Base-by-base conservation (phyloP, 2,888 invertebrate species). In the Campaea margaritaria region DNA sequence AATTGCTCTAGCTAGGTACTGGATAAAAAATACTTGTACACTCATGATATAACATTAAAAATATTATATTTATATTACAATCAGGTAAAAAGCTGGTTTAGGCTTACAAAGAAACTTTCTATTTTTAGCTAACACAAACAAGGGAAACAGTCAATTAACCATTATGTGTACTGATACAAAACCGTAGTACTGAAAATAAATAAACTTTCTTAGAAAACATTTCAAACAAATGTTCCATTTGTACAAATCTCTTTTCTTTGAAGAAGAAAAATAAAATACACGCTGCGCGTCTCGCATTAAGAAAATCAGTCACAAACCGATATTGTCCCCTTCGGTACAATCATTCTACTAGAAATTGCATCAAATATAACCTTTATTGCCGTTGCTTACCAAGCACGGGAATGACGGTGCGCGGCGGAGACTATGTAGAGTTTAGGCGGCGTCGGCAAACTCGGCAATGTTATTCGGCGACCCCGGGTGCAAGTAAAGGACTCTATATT, bases 401-500 rank as follows among this genome's bases (percentile, higher is more conserved):
- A 74, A 79, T 73, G 69, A 69, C 69, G 58, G 69, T 66, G 61
- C 65, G 63, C 71, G 71, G 72, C 46, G 38, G 39, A 28, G 43
- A 9, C 50, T 49, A 51, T 68, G 70, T 70, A 71, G 70, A 70
- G 76, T 64, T 62, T 79, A 78, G 74, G 78, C 76, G 78, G 72
- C 74, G 77, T 79, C 78, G 82, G 83, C 75, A 69, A 80, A 83
- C 80, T 81, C 81, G 78, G 86, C 83, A 81, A 82, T 91, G 87
- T 91, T 91, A 91, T 91, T 89, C 85, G 83, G 83, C 77, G 82
- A 82, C 81, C 85, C 58, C 83, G 85, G 64, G 82, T 90, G 87
- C 86, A 86, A 85, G 87, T 87, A 89, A 90, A 89, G 86, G 88
- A 86, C 85, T 86, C 83, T 90, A 91, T 91, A 91, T 91, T 91